Evolutionary conservation across 1,140 invertebrate genomes (phyloP).

Genomic region (Anastrepha ludens): DNA sequence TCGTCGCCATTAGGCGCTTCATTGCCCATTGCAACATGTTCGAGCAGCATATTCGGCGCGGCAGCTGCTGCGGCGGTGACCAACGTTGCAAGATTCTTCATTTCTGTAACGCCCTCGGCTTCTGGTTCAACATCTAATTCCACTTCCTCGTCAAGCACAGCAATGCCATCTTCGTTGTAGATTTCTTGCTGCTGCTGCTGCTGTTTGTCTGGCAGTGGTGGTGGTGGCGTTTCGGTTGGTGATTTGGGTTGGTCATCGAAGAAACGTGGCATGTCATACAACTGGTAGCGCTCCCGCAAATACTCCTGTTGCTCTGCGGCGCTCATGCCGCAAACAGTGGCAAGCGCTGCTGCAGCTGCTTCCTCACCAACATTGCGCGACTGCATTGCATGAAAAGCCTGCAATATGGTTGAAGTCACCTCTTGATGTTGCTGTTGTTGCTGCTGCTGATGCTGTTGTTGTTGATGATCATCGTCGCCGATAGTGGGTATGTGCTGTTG

Average conservation of each 20-base stretch:
- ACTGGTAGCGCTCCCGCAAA: slow-evolving; percentile 67
- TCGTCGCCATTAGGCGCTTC: slow-evolving; percentile 61
- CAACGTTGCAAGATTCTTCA: slow-evolving; percentile 70
- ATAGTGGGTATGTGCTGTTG: slow-evolving; percentile 65
- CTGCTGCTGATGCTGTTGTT: slow-evolving; percentile 57
- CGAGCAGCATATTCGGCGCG: slow-evolving; percentile 59
- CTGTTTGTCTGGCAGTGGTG: slow-evolving; percentile 65
- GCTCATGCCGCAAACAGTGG: slow-evolving; percentile 55
- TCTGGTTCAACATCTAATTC: slow-evolving; percentile 35
- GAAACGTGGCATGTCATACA: slow-evolving; percentile 66
- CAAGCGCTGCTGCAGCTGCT: slow-evolving; percentile 55
- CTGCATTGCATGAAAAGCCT: slow-evolving; percentile 47
- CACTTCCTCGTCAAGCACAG: slow-evolving; percentile 30
- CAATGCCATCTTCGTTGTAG: slow-evolving; percentile 24
- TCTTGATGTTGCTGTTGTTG: slow-evolving; percentile 56
- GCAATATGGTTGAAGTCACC: slow-evolving; percentile 21
- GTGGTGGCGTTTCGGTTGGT: slow-evolving; percentile 71
- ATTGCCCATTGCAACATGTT: background rate
- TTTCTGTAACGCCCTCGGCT: slow-evolving; percentile 60
- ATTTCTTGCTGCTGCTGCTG: slow-evolving; percentile 65
- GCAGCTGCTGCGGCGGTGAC: slow-evolving; percentile 70
- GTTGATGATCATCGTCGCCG: slow-evolving; percentile 30
- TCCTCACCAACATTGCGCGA: slow-evolving; percentile 9
- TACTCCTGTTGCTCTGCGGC: slow-evolving; percentile 58
- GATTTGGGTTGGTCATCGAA: slow-evolving; percentile 73